A percentile compares a stretch with the other conserved stretches of the same genome.
phyloP scores from a whole-genome alignment of 2,888 invertebrate genomes.

The Lochmaea capreae region DNA sequence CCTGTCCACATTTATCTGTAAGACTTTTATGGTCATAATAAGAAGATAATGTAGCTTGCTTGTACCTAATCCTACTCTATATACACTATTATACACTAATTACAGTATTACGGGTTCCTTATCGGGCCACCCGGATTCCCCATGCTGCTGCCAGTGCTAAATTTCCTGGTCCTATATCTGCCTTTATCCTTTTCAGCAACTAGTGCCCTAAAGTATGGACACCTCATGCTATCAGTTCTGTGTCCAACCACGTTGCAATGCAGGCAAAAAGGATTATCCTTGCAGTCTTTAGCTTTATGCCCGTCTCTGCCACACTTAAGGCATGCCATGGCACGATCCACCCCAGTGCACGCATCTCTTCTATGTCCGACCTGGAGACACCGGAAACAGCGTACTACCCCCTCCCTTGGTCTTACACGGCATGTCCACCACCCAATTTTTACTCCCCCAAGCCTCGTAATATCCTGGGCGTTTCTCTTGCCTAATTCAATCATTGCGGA shows the following conservation, averaged over 20 bases:
- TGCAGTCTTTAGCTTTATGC: conserved; percentile 24
- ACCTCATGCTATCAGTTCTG: conserved; percentile 19
- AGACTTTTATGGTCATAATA: neutral
- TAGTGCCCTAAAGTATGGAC: conserved; percentile 18
- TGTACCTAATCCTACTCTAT: neutral
- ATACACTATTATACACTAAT: neutral
- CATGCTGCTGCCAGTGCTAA: neutral
- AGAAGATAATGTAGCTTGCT: neutral
- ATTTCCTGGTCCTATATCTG: neutral
- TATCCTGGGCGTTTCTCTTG: neutral
- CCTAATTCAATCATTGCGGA: neutral
- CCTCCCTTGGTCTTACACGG: neutral
- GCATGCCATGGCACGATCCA: conserved; percentile 19
- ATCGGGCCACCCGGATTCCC: neutral
- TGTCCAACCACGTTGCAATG: conserved; percentile 17
- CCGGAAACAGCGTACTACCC: neutral
- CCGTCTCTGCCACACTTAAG: conserved; percentile 29
- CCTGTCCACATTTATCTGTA: conserved; percentile 17
- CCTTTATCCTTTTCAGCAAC: conserved; percentile 4
- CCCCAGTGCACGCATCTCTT: conserved; percentile 11
- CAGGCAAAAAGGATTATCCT: conserved; percentile 7
- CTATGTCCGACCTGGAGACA: conserved; percentile 27
- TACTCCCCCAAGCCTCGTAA: neutral
- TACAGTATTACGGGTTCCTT: neutral
- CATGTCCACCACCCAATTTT: conserved; percentile 4